Percentiles rank a stretch among this genome's conserved stretches.
Evolutionary conservation across 2,113 vertebrate genomes (phyloP).

Genomic region (Sceloporus tristichus): DNA sequence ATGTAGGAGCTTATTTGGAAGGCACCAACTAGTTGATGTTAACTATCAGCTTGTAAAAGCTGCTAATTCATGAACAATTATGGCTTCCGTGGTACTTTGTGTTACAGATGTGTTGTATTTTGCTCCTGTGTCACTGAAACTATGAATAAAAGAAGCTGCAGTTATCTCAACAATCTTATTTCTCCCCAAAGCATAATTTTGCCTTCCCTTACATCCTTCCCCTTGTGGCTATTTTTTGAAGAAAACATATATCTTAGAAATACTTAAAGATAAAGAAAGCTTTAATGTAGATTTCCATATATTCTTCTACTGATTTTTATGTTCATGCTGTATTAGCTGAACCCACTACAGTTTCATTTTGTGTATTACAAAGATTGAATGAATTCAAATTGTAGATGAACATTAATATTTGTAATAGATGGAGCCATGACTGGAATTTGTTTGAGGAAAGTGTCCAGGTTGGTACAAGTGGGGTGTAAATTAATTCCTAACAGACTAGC

Average conservation of each 20-base stretch:
- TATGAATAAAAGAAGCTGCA: not conserved
- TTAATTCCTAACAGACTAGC: slow-evolving; percentile 52
- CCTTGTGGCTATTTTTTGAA: not conserved
- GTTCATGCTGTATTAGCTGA: not conserved
- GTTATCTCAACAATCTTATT: not conserved
- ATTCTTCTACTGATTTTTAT: slow-evolving; percentile 39
- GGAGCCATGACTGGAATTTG: slow-evolving; percentile 61
- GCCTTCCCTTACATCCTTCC: not conserved
- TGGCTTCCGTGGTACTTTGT: not conserved
- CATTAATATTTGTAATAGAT: slow-evolving; percentile 58
- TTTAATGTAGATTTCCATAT: slow-evolving; percentile 43
- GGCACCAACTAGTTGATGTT: too few relatives aligned
- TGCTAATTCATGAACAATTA: not conserved
- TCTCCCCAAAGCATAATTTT: not conserved
- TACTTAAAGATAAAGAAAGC: not conserved
- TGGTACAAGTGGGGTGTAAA: slow-evolving; percentile 51
- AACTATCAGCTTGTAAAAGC: not conserved
- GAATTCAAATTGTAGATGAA: not conserved
- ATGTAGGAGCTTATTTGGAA: too few relatives aligned
- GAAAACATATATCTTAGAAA: not conserved
- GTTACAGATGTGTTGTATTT: not conserved
- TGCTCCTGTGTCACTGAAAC: not conserved
- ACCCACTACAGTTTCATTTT: slow-evolving; percentile 24
- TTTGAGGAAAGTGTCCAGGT: slow-evolving; percentile 51
- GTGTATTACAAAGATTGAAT: slow-evolving; percentile 51